Evolutionary conservation across 2,888 invertebrate genomes (phyloP), one percentile per base, ranked within the genome.

Genomic region (Chrysina gloriosa): DNA sequence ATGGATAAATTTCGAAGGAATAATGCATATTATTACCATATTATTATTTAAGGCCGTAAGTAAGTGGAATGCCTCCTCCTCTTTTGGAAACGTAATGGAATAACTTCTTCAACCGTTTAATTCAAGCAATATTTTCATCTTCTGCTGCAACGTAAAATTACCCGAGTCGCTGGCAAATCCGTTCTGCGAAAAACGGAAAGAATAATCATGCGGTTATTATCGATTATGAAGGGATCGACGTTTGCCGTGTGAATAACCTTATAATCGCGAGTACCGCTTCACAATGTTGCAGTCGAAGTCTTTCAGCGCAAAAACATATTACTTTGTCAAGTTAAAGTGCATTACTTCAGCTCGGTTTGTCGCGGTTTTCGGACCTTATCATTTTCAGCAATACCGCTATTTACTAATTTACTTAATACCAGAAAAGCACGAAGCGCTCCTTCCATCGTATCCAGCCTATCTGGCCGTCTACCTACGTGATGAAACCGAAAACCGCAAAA

Each of bases 341-440:
- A 31, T 52, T 52, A 52, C 52, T 11, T 29, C 52, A 16, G 36
- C 39, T 36, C 14, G 21, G 27, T 14, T 14, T 16, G 50, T 29
- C 27, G 50, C 21, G 16, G 50, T 50, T 50, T 29, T 36, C 25
- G 39, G 39, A 39, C 58, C 58, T 58, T 58, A 25, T 58, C 58
- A 58, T 58, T 58, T 58, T 25, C 58, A 58, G 9, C 36, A 23
- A 25, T 58, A 58, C 58, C 58, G 58, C 58, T 58, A 36, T 58
- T 39, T 25, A 58, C 58, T 58, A 58, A 58, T 58, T 58, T 25
- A 39, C 11, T 58, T 58, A 56, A 56, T 56, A 23, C 19, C 31
- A 31, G 3, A 31, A 14, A 31, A 31, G 2, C 52, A 2, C 31
- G n/a, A 6, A 6, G 25, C 7, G 31, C 5, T 4, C 9, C 16